Evolutionary conservation across 2,797 vertebrate genomes (phyloP), one percentile per base, ranked within the genome.

Genomic region (Spinus pinus): DNA sequence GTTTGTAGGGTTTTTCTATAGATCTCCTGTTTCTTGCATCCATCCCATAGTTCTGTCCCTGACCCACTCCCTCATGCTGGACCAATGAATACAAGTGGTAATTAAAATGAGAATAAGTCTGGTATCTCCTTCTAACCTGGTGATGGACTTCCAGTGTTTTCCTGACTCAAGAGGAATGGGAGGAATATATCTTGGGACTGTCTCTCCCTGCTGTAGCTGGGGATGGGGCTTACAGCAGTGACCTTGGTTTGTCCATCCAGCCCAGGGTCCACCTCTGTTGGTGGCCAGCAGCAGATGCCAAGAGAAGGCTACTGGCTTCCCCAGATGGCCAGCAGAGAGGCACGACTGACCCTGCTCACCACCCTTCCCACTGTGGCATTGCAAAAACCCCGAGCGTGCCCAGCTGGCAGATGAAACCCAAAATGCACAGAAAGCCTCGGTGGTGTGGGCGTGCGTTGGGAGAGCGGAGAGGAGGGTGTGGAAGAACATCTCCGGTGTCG

Each of bases 211-310:
- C 25, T n/a, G 23, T 42, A 65, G 49, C n/a, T 42, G 57, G 23
- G 7, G 12, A 16, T 11, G 49, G 22, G 19, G 14, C 1, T 90
- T 56, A 24, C 2, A 60, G 44, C 41, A 60, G 25, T 2, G 4
- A 22, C 12, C 10, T 6, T 1, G 3, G 12, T 7, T 46, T 1
- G 22, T 79, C 62, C 22, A 6, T 60, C 41, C 54, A 66, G 50
- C 46, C 23, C 31, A 54, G 51, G 12, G n/a, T 21, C 18, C 50
- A 7, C 14, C 39, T 87, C 49, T 65, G 49, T 53, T 46, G 0
- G 1, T 49, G 78, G 51, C 60, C 62, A n/a, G 21, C 1, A 1
- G 37, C 1, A 1, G 30, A 9, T 33, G 44, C 57, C 0, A 0
- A 25, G 61, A 49, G 46, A 57, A 66, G 60, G 39, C 58, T 22